Conservation (phyloP, 1,140 invertebrate species). For the Pseudomyrmex concolor region DNA sequence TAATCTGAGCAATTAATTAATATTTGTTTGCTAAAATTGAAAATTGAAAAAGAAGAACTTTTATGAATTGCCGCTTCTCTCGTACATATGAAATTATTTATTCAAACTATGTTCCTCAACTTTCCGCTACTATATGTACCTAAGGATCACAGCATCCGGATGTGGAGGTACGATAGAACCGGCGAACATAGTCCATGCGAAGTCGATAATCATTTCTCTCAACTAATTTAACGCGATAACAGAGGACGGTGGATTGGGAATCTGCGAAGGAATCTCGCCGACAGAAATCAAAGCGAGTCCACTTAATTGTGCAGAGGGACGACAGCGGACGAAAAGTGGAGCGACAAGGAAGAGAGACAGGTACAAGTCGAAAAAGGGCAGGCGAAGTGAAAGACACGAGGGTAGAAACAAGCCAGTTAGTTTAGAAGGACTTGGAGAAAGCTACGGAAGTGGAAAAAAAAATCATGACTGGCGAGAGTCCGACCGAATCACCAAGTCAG, state of each 20-base stretch:
- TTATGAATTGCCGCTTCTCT: background rate
- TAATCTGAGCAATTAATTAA: background rate
- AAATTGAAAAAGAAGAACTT: background rate
- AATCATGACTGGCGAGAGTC: slow-evolving; percentile 5
- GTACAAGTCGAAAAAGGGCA: slow-evolving; percentile 44
- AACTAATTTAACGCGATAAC: slow-evolving; percentile 76
- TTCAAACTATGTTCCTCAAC: background rate
- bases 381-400: slow-evolving; percentile 20
- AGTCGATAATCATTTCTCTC: slow-evolving; percentile 72
- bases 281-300: slow-evolving; percentile 78
- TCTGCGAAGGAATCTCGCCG: slow-evolving; percentile 74
- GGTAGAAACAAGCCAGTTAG: slow-evolving; percentile 31
- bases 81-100: background rate
- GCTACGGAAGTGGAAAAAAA: slow-evolving; percentile 45
- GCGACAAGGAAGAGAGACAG: slow-evolving; percentile 44
- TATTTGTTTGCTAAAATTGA: background rate
- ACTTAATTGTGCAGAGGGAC: slow-evolving; percentile 79
- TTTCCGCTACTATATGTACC: background rate
- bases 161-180: slow-evolving; percentile 10
- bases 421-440: background rate
- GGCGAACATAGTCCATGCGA: slow-evolving; percentile 12
- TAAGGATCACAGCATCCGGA: slow-evolving; percentile 14
- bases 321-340: slow-evolving; percentile 61
- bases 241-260: slow-evolving; percentile 69
- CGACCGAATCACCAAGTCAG: slow-evolving; percentile 34